A percentile compares a stretch with the other conserved stretches of the same genome.
phyloP scores from a whole-genome alignment of 1,140 invertebrate species.

The honey bee (Apis mellifera) region DNA sequence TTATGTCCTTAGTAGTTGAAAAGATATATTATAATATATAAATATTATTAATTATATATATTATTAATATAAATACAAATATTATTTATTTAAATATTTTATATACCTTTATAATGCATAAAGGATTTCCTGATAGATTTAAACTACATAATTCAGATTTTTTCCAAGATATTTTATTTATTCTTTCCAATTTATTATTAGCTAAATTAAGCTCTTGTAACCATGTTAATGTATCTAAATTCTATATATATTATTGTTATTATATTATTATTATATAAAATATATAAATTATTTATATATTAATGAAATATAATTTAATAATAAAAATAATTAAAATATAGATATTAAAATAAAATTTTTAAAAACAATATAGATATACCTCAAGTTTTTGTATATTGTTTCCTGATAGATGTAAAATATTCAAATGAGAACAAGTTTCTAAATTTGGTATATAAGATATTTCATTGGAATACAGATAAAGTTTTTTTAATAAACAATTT shows the following conservation, averaged over 20 bases:
- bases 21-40: neutral
- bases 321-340: no score
- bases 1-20: conserved; percentile 46
- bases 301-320: no score
- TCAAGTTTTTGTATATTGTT: conserved; percentile 50
- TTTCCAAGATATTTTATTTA: conserved; percentile 35
- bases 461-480: conserved; percentile 61
- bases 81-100: conserved; percentile 1
- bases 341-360: no score
- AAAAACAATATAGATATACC: conserved; percentile 29
- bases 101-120: conserved; percentile 43
- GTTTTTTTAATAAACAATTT: conserved; percentile 46
- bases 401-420: conserved; percentile 46
- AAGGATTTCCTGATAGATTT: conserved; percentile 57
- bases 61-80: neutral
- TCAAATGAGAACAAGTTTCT: conserved; percentile 28
- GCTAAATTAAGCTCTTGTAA: conserved; percentile 55
- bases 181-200: conserved; percentile 52
- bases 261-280: no score
- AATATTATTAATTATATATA: conserved; percentile 5
- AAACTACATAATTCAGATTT: conserved; percentile 33
- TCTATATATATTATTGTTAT: conserved; percentile 4
- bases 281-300: no score
- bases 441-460: conserved; percentile 54
- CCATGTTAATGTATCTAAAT: conserved; percentile 21